Evolutionary conservation across 2,888 invertebrate species (phyloP).

Genomic region (Galeopsomyia nigrocyanea): DNA sequence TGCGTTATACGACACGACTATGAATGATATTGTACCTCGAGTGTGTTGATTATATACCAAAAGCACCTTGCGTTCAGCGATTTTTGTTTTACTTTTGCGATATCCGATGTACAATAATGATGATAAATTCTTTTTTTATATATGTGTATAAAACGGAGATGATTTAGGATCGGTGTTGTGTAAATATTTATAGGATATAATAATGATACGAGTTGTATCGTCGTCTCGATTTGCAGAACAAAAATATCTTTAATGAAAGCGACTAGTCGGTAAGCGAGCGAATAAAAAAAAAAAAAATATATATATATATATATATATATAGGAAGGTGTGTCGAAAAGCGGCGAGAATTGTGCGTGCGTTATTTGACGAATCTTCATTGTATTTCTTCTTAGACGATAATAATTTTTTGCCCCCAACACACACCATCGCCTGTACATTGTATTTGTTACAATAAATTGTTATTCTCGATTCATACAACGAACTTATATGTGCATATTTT

Average conservation of each 20-base stretch:
- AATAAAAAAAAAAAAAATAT: no score
- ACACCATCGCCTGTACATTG: conserved; percentile 51
- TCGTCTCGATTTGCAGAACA: conserved; percentile 24
- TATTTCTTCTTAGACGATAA: conserved; percentile 26
- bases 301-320: no score
- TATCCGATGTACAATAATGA: no score
- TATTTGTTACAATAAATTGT: conserved; percentile 57
- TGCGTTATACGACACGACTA: no score
- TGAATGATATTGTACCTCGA: no score
- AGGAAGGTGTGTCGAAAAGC: neutral
- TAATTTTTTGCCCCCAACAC: neutral
- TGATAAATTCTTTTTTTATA: no score
- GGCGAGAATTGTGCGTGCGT: no score
- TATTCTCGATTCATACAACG: conserved; percentile 53
- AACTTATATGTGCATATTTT: conserved; percentile 33
- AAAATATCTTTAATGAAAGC: conserved; percentile 24
- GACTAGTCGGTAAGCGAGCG: conserved; percentile 39
- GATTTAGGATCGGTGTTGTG: no score
- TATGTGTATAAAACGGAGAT: no score
- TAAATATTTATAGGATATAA: conserved; percentile 17
- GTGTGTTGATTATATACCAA: no score
- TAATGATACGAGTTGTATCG: conserved; percentile 33
- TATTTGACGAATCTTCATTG: neutral
- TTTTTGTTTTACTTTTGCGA: no score
- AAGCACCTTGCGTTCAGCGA: no score